Evolutionary conservation across 1,140 invertebrate species (phyloP).

Genomic region (Bombus superbus): DNA sequence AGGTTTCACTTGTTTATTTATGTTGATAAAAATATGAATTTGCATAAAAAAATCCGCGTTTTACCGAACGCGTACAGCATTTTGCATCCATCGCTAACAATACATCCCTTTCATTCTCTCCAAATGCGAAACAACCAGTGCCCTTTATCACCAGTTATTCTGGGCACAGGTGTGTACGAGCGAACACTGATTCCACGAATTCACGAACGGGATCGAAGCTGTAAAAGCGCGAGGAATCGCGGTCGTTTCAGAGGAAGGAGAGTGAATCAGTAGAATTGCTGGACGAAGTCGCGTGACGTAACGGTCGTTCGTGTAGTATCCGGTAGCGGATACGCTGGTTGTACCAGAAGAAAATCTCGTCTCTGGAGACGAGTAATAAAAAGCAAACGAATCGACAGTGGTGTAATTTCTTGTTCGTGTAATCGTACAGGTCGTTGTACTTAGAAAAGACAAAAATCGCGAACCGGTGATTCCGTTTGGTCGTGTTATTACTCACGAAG

Average conservation of each 20-base stretch:
- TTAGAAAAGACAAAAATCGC: slow-evolving; percentile 25
- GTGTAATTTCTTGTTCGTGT: background rate
- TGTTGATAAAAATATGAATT: no score
- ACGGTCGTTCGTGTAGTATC: slow-evolving; percentile 16
- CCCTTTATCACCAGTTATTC: no score
- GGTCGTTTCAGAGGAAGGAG: background rate
- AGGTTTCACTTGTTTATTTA: background rate
- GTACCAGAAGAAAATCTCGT: slow-evolving; percentile 15
- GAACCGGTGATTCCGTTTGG: background rate
- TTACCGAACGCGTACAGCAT: no score
- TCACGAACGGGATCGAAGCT: no score
- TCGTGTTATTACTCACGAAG: background rate
- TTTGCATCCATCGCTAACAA: no score
- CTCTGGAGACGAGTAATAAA: background rate
- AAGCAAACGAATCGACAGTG: background rate
- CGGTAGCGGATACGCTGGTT: background rate
- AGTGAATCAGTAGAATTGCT: slow-evolving; percentile 29
- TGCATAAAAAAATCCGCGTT: no score
- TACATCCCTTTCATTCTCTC: no score
- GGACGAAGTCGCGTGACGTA: slow-evolving; percentile 28
- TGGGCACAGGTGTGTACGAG: no score
- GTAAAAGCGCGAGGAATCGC: no score
- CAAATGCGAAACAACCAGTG: no score
- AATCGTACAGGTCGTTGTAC: slow-evolving; percentile 1
- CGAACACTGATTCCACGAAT: no score